Base-by-base conservation (phyloP, 2,113 vertebrate genomes). In the Eupsittula cactorum region DNA sequence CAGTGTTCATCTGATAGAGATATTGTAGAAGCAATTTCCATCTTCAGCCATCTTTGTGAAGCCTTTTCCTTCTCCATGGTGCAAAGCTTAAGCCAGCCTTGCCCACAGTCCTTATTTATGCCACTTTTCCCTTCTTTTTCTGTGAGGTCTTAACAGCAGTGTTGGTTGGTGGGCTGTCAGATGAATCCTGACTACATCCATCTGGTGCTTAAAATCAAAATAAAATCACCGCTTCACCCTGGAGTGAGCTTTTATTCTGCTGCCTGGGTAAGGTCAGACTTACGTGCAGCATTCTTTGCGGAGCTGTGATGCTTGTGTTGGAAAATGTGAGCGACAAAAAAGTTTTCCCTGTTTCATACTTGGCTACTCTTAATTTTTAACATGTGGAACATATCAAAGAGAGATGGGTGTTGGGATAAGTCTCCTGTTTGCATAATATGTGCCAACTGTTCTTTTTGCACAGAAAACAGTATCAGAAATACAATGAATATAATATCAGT, bases 361-460 rank as follows among this genome's bases (percentile, higher is more conserved):
- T 96, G 90, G 44, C 83, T 84, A 33, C 52, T 86, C 27, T 95
- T 80, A 76, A 76, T 21, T 92, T 93, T 69, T 84, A 69, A 89
- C 76, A 69, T 76, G 85, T 94, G 86, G 82, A 96, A 91, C 47
- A 53, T 23, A 82, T 95, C 73, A 76, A 73, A 95, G 80, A 86
- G 39, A 73, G 86, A 76, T 7, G 11, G 84, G 19, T 6, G 0
- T 67, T 7, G 1, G 71, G 65, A 53, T 90, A 82, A 73, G 37
- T n/a, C 88, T 92, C 23, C 62, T 91, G 27, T 93, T 94, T 79
- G 62, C 57, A 76, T 86, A 70, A 68, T 71, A 68, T 46, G 19
- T 91, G 29, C 41, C 74, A 86, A 95, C 42, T 59, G 24, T 81
- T 86, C 70, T 83, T 93, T 79, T 86, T 68, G 52, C 49, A 7